These are phyloP conservation scores for Rhagoletis zephyria DNA, from an alignment of 1,140 invertebrate species.

Conservation along the genomic window DNA sequence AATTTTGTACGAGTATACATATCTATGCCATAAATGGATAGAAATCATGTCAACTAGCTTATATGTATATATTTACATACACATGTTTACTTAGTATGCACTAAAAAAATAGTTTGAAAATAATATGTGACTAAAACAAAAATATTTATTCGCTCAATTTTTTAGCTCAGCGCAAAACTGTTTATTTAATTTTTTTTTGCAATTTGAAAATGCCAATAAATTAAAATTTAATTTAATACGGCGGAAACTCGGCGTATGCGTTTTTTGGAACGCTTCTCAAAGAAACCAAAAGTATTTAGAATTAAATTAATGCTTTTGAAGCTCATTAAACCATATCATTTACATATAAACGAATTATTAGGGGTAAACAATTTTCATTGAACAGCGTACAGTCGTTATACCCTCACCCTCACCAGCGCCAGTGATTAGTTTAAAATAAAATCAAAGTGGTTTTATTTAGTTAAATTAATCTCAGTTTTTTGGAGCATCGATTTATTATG, in stretches of 20 bases:
- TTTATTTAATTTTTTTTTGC: neutral
- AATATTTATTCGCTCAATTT: neutral
- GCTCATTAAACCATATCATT: constrained; percentile 33
- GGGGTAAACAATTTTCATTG: constrained; percentile 2
- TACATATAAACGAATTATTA: neutral
- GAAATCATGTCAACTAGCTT: too few species aligned
- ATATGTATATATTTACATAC: too few species aligned
- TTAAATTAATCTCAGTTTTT: too few species aligned
- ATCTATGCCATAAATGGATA: too few species aligned
- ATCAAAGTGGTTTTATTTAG: neutral
- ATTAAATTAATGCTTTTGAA: constrained; percentile 42
- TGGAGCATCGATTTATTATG: too few species aligned
- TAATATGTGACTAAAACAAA: neutral
- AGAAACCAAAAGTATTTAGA: neutral
- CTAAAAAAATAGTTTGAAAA: neutral
- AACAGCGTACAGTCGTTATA: neutral
- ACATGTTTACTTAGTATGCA: too few species aligned
- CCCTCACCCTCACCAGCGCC: neutral
- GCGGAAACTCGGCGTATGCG: neutral
- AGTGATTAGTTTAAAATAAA: neutral
- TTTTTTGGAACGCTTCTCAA: neutral
- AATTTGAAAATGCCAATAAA: neutral
- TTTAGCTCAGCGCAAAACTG: neutral
- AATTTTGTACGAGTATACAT: too few species aligned
- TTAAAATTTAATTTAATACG: constrained; percentile 42